A percentile compares a stretch with the other conserved stretches of the same genome.
Evolutionary conservation across 2,888 invertebrate species (phyloP).

Genomic region (Zootermopsis nevadensis): DNA sequence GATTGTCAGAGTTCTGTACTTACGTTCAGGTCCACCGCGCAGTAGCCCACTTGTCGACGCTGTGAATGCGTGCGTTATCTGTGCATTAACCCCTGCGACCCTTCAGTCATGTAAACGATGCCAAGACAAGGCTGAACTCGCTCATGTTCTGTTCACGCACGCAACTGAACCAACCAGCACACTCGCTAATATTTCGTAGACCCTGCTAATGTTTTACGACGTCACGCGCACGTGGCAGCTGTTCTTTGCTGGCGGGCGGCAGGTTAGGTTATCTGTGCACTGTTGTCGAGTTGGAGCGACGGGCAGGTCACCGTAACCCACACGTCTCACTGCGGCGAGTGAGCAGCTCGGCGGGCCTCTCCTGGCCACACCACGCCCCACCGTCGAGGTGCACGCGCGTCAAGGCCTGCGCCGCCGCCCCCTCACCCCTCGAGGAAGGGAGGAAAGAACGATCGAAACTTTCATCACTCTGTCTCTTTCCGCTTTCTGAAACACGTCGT

Average conservation of each 20-base stretch:
- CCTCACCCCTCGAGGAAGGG: not conserved
- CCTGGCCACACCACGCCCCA: conserved; percentile 5
- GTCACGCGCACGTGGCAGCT: not conserved
- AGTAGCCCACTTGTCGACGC: too few species aligned
- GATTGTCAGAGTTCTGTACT: too few species aligned
- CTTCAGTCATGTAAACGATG: too few species aligned
- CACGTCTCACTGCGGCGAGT: not conserved
- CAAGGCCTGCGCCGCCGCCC: not conserved
- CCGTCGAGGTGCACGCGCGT: not conserved
- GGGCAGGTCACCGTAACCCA: not conserved
- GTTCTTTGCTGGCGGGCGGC: not conserved
- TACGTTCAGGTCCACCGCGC: too few species aligned
- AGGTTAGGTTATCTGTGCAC: not conserved
- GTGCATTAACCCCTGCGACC: too few species aligned
- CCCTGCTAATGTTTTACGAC: not conserved
- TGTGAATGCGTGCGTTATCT: too few species aligned
- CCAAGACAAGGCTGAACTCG: too few species aligned
- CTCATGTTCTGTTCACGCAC: too few species aligned
- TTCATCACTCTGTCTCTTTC: conserved; percentile 1
- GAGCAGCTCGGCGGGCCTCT: not conserved
- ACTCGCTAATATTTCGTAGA: not conserved
- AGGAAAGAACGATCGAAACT: conserved; percentile 7
- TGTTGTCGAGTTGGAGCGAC: too few species aligned
- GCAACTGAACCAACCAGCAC: too few species aligned
- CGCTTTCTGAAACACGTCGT: not conserved